Evolutionary conservation across 2,888 invertebrate genomes (phyloP).

Genomic region (Limenitis arthemis): DNA sequence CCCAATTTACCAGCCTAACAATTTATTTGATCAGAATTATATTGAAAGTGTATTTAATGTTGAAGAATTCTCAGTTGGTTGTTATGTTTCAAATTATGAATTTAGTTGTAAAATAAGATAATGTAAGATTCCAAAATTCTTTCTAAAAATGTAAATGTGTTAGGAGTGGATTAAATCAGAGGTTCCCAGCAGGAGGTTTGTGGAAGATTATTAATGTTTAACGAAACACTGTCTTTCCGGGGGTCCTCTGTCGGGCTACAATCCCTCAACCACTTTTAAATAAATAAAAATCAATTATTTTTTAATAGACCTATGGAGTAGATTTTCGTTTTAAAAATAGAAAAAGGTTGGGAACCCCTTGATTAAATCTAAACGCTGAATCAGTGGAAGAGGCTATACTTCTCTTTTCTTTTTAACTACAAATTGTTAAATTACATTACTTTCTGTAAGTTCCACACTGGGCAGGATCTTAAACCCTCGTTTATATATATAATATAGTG

Average conservation of each 20-base stretch:
- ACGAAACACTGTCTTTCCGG: no score
- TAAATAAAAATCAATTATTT: no score
- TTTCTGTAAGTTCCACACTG: not conserved
- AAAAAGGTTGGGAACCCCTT: no score
- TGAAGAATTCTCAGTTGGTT: conserved; percentile 2
- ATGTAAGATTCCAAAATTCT: conserved; percentile 6
- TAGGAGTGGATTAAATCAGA: not conserved
- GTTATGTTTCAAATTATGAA: conserved; percentile 8
- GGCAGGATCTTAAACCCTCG: not conserved
- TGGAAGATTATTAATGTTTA: no score
- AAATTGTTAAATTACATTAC: not conserved
- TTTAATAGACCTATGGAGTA: no score
- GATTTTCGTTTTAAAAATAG: no score
- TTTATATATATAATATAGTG: conserved; percentile 4
- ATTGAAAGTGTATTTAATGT: conserved; percentile 12
- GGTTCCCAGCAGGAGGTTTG: no score
- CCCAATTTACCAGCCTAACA: not conserved
- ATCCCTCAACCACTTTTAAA: no score
- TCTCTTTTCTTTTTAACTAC: conserved; percentile 11
- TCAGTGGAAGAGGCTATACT: conserved; percentile 18
- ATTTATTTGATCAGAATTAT: not conserved
- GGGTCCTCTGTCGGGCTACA: no score
- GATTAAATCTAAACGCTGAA: conserved; percentile 6
- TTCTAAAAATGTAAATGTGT: conserved; percentile 1
- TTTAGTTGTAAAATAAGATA: conserved; percentile 14